Evolutionary conservation across 1,140 invertebrate genomes (phyloP).

Genomic region (Pachypsylla venusta): DNA sequence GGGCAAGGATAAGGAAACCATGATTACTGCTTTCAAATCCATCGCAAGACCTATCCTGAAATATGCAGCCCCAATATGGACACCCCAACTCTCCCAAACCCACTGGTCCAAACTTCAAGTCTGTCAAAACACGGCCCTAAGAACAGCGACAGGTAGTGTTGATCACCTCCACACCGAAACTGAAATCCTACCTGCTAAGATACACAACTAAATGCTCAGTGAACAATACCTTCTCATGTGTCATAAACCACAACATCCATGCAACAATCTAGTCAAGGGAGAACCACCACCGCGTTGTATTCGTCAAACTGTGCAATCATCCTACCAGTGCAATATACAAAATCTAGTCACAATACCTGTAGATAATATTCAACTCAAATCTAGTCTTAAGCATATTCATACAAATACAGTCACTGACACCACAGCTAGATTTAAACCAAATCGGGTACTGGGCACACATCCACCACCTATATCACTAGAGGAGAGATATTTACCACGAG

Average conservation of each 20-base stretch:
- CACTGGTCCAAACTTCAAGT: neutral
- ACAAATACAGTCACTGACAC: neutral
- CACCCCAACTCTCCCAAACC: neutral
- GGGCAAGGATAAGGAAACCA: slow-evolving; percentile 3
- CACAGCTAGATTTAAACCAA: neutral
- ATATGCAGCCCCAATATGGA: slow-evolving; percentile 1
- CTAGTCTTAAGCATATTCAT: neutral
- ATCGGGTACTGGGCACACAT: slow-evolving; percentile 2
- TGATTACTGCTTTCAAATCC: slow-evolving; percentile 8
- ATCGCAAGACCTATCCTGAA: neutral
- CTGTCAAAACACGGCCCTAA: neutral
- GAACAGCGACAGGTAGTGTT: neutral
- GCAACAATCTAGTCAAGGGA: neutral
- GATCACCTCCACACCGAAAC: slow-evolving; percentile 8
- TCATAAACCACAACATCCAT: slow-evolving; percentile 4
- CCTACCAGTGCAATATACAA: slow-evolving; percentile 1
- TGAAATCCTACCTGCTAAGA: neutral
- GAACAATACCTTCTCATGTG: slow-evolving; percentile 10
- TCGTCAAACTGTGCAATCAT: neutral
- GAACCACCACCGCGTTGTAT: slow-evolving; percentile 2
- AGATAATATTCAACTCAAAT: neutral
- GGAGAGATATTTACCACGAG: neutral
- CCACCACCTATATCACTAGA: neutral
- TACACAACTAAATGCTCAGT: neutral
- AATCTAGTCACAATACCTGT: neutral